A percentile compares a stretch with the other conserved stretches of the same genome.
These are phyloP conservation scores for Clarias gariepinus DNA, from an alignment of 2,113 vertebrate genomes.

Conservation along the genomic window DNA sequence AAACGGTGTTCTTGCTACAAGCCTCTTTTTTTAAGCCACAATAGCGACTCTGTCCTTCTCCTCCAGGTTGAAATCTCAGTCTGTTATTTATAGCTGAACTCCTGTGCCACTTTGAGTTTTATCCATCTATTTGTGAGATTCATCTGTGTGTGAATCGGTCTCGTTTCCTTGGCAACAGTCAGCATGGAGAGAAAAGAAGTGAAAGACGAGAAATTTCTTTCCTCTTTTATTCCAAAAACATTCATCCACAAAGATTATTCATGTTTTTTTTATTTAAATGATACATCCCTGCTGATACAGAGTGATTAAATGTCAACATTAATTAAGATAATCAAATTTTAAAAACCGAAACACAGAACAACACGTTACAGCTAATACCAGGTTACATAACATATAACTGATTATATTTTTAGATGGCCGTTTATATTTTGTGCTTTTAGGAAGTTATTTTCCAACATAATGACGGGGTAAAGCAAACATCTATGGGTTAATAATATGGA, in stretches of 20 bases:
- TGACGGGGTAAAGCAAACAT: neutral
- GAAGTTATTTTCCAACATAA: neutral
- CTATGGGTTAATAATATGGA: neutral
- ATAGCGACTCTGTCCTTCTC: conserved; percentile 1
- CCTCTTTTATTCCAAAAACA: neutral
- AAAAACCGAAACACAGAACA: neutral
- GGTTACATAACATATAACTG: neutral
- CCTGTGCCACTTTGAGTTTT: conserved; percentile 37
- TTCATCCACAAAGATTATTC: neutral
- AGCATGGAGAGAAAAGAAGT: conserved; percentile 4
- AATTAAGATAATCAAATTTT: neutral
- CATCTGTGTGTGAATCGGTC: conserved; percentile 29
- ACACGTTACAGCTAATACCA: neutral
- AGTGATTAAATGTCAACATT: neutral
- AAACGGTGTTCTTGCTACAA: conserved; percentile 12
- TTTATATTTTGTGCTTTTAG: neutral
- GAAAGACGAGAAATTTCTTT: neutral
- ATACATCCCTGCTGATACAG: neutral
- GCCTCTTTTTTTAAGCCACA: neutral
- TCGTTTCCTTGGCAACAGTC: conserved; percentile 47
- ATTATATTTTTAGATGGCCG: neutral
- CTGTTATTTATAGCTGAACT: conserved; percentile 42
- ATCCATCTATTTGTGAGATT: conserved; percentile 42
- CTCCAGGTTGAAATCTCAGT: conserved; percentile 27
- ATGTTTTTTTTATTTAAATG: neutral